A percentile compares a stretch with the other conserved stretches of the same genome.
Conservation (phyloP, 1,140 invertebrate genomes). For the Anadara kagoshimensis region DNA sequence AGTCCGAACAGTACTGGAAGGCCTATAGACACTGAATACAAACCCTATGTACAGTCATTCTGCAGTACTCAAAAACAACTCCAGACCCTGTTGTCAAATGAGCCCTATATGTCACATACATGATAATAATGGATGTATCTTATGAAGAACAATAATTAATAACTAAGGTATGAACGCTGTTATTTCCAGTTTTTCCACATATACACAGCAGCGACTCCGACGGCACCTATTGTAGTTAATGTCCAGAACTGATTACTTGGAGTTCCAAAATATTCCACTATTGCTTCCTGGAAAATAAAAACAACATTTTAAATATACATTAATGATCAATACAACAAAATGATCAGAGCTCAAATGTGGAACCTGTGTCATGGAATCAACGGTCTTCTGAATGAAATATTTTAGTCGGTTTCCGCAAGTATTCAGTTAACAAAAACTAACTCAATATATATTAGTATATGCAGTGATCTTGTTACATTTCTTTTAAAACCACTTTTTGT, state of each 20-base stretch:
- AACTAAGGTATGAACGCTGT: background rate
- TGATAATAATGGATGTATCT: background rate
- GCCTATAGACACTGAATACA: background rate
- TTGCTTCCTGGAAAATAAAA: constrained; percentile 60
- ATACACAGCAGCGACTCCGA: constrained; percentile 35
- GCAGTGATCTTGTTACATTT: no score
- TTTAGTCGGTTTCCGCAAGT: no score
- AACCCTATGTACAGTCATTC: background rate
- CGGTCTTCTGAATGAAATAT: no score
- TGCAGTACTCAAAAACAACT: background rate
- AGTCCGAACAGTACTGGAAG: no score
- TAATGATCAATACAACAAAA: no score
- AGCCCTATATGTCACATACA: background rate
- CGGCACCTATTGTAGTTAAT: constrained; percentile 45
- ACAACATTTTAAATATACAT: no score
- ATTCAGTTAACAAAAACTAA: no score
- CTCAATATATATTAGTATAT: no score
- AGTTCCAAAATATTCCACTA: constrained; percentile 69
- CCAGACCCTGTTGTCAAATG: background rate
- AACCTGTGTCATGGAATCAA: no score
- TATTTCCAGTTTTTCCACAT: constrained; percentile 34
- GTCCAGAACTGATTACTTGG: constrained; percentile 52
- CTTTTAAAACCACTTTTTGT: no score
- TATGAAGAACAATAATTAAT: background rate
- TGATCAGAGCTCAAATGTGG: no score